Evolutionary conservation across 2,888 invertebrate genomes (phyloP), one percentile per base, ranked within the genome.

Genomic region (Alloplasta piceator): DNA sequence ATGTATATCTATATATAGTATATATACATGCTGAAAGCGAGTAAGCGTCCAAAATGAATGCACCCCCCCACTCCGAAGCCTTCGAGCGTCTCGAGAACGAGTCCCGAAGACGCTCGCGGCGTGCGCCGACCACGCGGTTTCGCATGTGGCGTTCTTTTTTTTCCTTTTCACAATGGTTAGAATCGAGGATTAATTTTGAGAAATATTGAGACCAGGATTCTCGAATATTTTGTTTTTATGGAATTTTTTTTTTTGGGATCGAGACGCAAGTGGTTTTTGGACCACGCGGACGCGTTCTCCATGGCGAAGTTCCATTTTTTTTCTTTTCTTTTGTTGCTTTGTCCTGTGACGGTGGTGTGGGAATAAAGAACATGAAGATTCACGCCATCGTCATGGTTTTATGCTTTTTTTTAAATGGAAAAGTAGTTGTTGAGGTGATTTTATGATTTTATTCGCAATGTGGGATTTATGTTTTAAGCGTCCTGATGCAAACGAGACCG

Each of bases 401-500:
- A n/a, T 46, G 6, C 9, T 36, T 72, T 41, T 41, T 61, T 39
- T 10, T 38, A n/a, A n/a, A 39, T 7, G 12, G 7, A 36, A 52
- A 12, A 5, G 26, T 71, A 41, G n/a, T 2, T 36, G 36, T 72
- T 16, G 7, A 50, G 38, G 16, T 6, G 50, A 16, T 61, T 26
- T 26, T 67, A 58, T 78, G 60, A 46, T 48, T 52, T 61, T 52
- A 60, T 73, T 68, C 41, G 26, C 55, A 48, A 58, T 63, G 77
- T 84, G 82, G 84, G 82, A 84, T 81, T n/a, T n/a, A n/a, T n/a
- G n/a, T n/a, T n/a, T n/a, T n/a, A n/a, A n/a, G 87, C 85, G 86
- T 90, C 89, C 90, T 90, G 90, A 90, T 90, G 81, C 66, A 70
- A 68, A 46, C 43, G 64, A 73, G 90, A 89, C 87, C 91, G 90